These are phyloP conservation scores for Neoascia interrupta DNA, from an alignment of 2,888 invertebrate genomes.

Conservation along the genomic window DNA sequence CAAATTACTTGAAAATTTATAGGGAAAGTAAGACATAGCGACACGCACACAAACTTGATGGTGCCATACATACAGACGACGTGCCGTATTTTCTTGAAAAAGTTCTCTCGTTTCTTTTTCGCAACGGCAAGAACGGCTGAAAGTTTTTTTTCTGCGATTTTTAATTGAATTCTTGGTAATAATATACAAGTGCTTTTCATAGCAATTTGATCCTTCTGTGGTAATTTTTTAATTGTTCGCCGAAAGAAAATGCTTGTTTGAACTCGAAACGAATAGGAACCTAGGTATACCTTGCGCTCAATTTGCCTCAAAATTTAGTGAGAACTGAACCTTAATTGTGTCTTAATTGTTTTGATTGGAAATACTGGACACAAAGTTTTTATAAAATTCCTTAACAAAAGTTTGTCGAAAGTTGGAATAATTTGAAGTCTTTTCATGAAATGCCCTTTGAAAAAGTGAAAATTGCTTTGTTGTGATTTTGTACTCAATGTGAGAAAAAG, in stretches of 20 bases:
- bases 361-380: too few species aligned
- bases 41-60: too few species aligned
- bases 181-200: not conserved
- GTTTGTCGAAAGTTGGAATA: too few species aligned
- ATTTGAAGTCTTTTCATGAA: too few species aligned
- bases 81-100: not conserved
- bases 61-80: too few species aligned
- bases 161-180: conserved; percentile 10
- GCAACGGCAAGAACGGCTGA: not conserved
- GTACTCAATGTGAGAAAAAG: too few species aligned
- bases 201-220: not conserved
- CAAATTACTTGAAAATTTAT: conserved; percentile 24
- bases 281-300: too few species aligned
- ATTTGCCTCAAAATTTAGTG: not conserved
- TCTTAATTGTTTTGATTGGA: too few species aligned
- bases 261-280: too few species aligned
- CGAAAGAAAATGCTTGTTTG: not conserved
- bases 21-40: not conserved
- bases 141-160: conserved; percentile 6
- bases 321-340: not conserved
- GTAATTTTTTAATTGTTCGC: not conserved
- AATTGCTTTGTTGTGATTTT: too few species aligned
- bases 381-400: too few species aligned
- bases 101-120: not conserved
- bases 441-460: too few species aligned